Evolutionary conservation across 2,113 vertebrate species (phyloP), one percentile per base, ranked within the genome.

Genomic region (Albula goreensis): DNA sequence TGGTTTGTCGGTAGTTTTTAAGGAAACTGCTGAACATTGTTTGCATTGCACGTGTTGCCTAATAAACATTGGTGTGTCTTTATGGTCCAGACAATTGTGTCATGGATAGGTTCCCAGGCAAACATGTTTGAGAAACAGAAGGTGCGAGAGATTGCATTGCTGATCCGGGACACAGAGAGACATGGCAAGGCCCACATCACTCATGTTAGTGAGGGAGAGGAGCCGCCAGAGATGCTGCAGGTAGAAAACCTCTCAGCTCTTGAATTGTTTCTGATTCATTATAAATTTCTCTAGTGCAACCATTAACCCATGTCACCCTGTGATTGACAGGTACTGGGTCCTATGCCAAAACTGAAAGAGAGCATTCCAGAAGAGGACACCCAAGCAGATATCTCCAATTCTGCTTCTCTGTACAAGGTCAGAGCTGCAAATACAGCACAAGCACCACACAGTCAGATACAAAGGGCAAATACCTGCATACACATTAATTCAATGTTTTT

Each of bases 91-190:
- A 94, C 77, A 6, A 96, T 99, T 60, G 91, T 97, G 0, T 85
- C 94, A 1, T 98, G 98, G 97, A 96, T 92, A 0, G 98, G 98
- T 4, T 96, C 91, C 0, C 92, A 91, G 86, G 96, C 96, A 91
- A 99, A 98, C 13, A 93, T 97, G 82, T 95, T 98, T 83, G 97
- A 98, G 91, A 96, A 95, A 89, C 96, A 96, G 93, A 96, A 96
- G 86, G 96, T 96, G 0, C 94, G 94, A 1, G 98, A 98, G 93
- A 94, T 99, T 83, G 97, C 97, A 0, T 78, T 91, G 0, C 93
- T 97, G 88, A 98, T 98, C 86, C 91, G 97, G 17, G 97, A 98
- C 88, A 91, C 95, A 0, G 96, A 98, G 86, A 87, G 95, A 60
- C 95, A 96, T 0, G 97, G 97, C 4, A 97, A 96, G 88, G 96